phyloP scores from a whole-genome alignment of 2,888 invertebrate species.

The Dioctria linearis region DNA sequence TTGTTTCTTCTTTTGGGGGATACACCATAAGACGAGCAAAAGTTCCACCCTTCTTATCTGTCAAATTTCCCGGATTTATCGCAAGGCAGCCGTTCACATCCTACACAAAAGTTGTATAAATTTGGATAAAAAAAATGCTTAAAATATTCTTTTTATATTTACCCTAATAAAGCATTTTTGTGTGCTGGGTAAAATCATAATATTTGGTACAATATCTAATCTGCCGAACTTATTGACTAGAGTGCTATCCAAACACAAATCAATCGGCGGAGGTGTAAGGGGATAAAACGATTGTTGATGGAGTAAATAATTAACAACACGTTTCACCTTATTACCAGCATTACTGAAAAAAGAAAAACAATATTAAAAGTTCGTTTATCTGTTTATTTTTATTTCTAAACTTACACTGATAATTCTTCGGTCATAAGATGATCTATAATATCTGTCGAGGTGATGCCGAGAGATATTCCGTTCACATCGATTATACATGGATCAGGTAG shows the following conservation, averaged over 20 bases:
- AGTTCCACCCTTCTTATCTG: slow-evolving; percentile 82
- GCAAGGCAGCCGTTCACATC: slow-evolving; percentile 84
- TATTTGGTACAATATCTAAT: slow-evolving; percentile 82
- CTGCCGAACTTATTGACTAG: slow-evolving; percentile 82
- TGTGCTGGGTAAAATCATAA: slow-evolving; percentile 88
- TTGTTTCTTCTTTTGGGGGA: slow-evolving; percentile 66
- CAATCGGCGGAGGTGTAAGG: slow-evolving; percentile 80
- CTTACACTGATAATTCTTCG: slow-evolving; percentile 84
- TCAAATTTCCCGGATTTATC: slow-evolving; percentile 88
- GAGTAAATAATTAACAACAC: slow-evolving; percentile 82
- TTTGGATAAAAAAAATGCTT: slow-evolving; percentile 1
- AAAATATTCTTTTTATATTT: slow-evolving; percentile 59
- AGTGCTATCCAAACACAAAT: slow-evolving; percentile 79
- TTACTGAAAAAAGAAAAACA: slow-evolving; percentile 65
- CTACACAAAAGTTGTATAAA: slow-evolving; percentile 72
- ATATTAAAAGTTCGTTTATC: neutral
- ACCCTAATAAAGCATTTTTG: slow-evolving; percentile 88
- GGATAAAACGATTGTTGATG: slow-evolving; percentile 88
- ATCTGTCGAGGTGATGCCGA: slow-evolving; percentile 88
- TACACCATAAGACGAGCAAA: slow-evolving; percentile 80
- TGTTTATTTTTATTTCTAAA: neutral
- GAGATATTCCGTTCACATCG: slow-evolving; percentile 81
- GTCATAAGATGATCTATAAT: slow-evolving; percentile 86
- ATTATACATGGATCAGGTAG: slow-evolving; percentile 88
- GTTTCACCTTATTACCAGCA: slow-evolving; percentile 79